Evolutionary conservation across 2,113 vertebrate species (phyloP).

Genomic region (Scatophagus argus): DNA sequence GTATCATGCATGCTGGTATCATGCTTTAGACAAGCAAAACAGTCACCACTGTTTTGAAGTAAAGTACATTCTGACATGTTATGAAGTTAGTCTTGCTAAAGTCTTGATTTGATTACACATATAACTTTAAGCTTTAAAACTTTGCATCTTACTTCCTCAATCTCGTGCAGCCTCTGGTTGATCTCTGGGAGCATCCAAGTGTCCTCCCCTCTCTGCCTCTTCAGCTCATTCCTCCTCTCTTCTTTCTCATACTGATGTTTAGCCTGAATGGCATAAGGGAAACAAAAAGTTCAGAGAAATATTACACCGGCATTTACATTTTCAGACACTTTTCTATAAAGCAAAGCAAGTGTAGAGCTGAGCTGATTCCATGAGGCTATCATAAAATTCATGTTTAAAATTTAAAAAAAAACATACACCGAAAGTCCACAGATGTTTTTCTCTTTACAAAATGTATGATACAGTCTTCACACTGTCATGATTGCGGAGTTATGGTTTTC

Average conservation of each 20-base stretch:
- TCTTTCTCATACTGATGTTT: slow-evolving; percentile 72
- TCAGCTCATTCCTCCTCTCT: slow-evolving; percentile 76
- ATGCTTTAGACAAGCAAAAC: not conserved
- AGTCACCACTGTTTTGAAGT: not conserved
- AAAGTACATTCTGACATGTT: not conserved
- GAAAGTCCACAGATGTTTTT: not conserved
- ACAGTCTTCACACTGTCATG: not conserved
- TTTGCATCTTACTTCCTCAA: slow-evolving; percentile 73
- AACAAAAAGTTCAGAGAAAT: not conserved
- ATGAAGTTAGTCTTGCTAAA: not conserved
- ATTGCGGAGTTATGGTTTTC: not conserved
- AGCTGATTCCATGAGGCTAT: not conserved
- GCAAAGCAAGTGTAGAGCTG: not conserved
- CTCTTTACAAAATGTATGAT: not conserved
- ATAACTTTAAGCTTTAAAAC: not conserved
- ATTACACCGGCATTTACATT: not conserved
- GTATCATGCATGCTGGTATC: too few species aligned
- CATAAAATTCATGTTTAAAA: not conserved
- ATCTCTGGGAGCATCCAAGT: slow-evolving; percentile 83
- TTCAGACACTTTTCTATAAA: not conserved
- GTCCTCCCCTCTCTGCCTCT: slow-evolving; percentile 79
- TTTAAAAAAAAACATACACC: not conserved
- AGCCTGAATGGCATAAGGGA: slow-evolving; percentile 43
- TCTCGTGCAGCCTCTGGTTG: slow-evolving; percentile 72
- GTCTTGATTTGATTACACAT: not conserved